phyloP scores from a whole-genome alignment of 2,888 invertebrate genomes.

The Pseudococcus jackbeardsleyi region DNA sequence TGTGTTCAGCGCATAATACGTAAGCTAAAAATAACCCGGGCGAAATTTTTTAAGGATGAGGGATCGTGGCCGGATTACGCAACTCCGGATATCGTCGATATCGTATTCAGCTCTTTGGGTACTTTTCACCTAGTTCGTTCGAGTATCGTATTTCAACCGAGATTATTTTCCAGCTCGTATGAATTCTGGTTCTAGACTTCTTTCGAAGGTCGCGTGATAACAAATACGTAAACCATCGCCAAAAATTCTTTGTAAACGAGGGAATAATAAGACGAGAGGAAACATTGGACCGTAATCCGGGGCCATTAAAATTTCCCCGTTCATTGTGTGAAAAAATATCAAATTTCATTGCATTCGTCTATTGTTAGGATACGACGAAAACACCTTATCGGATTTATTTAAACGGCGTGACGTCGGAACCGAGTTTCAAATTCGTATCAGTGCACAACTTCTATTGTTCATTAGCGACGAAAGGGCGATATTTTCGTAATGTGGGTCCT shows the following conservation, averaged over 20 bases:
- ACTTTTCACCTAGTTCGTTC: conserved; percentile 7
- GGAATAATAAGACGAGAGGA: not conserved
- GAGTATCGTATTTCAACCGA: not conserved
- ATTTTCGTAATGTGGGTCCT: not conserved
- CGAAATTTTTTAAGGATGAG: conserved; percentile 26
- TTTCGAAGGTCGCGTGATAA: conserved; percentile 13
- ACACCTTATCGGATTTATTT: conserved; percentile 13
- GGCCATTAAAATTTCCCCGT: conserved; percentile 25
- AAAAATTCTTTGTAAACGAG: not conserved
- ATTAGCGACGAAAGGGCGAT: not conserved
- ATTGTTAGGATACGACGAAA: conserved; percentile 5
- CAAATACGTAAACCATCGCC: conserved; percentile 1
- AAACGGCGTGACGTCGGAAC: conserved; percentile 28
- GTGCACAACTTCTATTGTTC: conserved; percentile 16
- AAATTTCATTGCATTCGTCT: conserved; percentile 26
- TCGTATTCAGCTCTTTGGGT: not conserved
- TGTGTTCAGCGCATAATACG: not conserved
- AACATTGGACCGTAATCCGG: not conserved
- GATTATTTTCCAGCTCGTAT: conserved; percentile 40
- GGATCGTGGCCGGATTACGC: not conserved
- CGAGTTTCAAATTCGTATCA: conserved; percentile 8
- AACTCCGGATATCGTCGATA: conserved; percentile 3
- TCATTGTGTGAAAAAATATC: conserved; percentile 37
- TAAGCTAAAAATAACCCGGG: not conserved
- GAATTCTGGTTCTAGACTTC: conserved; percentile 21